A percentile compares a stretch with the other conserved stretches of the same genome.
Conservation (phyloP, 2,797 vertebrate genomes). For the Pampus argenteus region DNA sequence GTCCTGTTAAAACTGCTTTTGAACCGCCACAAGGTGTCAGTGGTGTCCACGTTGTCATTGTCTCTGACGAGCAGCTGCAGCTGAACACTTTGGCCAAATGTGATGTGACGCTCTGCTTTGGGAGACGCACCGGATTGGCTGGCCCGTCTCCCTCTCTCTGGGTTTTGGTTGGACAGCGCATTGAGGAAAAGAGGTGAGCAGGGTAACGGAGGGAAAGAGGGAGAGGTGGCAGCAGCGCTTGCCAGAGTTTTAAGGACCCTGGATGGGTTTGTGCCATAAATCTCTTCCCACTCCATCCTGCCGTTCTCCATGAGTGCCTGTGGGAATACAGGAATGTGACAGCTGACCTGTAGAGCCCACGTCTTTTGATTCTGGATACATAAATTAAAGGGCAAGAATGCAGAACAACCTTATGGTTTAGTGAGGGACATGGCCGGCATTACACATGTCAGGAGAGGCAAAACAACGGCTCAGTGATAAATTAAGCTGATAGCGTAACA, state of each 20-base stretch:
- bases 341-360: slow-evolving; percentile 86
- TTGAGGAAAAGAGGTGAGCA: slow-evolving; percentile 54
- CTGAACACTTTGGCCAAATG: slow-evolving; percentile 49
- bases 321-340: slow-evolving; percentile 88
- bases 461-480: slow-evolving; percentile 47
- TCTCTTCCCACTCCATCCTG: slow-evolving; percentile 82
- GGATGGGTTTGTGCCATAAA: slow-evolving; percentile 84
- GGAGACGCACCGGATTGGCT: slow-evolving; percentile 66
- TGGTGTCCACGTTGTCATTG: slow-evolving; percentile 80
- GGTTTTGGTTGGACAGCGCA: slow-evolving; percentile 65
- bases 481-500: slow-evolving; percentile 26
- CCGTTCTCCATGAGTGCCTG: slow-evolving; percentile 85
- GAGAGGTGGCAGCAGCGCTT: slow-evolving; percentile 70
- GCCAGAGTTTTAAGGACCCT: slow-evolving; percentile 84
- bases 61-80: slow-evolving; percentile 31
- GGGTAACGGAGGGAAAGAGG: slow-evolving; percentile 55
- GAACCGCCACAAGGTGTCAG: slow-evolving; percentile 84
- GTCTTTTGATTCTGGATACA: slow-evolving; percentile 84
- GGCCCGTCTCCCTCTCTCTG: slow-evolving; percentile 35
- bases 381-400: slow-evolving; percentile 86
- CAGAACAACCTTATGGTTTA: slow-evolving; percentile 65
- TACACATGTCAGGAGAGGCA: slow-evolving; percentile 47
- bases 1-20: not conserved
- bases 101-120: too few species aligned
- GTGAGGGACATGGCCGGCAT: slow-evolving; percentile 48